Evolutionary conservation across 1,140 invertebrate species (phyloP), one percentile per base, ranked within the genome.

Genomic region (Augochlora pura): DNA sequence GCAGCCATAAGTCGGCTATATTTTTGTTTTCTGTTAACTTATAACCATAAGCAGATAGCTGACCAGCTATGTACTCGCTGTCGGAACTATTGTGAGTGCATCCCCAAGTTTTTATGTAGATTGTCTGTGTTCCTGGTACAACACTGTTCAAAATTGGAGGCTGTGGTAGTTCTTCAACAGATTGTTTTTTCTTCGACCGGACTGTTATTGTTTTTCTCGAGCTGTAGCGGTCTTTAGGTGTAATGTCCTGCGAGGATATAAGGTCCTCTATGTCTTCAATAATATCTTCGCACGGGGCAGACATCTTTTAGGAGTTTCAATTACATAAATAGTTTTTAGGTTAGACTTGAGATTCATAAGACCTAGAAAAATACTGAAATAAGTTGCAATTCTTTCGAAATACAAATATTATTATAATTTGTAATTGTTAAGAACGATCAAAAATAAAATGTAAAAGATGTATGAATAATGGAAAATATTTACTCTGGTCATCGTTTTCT

Each of bases 81-180:
- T 99, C 98, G 0, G 97, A 98, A 89, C 95, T 98, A 91, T 99
- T 99, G 91, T 99, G 98, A 7, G 98, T 96, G 92, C 98, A 99
- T 18, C 98, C 99, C 99, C 99, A 99, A 66, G 99, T 99, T 93
- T 98, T 98, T 0, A 99, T 94, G 91, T 96, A 99, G 65, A 99
- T 95, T 79, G 94, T 97, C 90, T 99, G 97, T 0, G 96, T 97
- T n/a, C 98, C 98, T 91, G 97, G 97, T 67, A 97, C 95, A 54
- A 86, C 90, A 83, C 86, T 89, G 68, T 83, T 67, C 87, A 92
- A 77, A 18, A 81, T 83, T 39, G 81, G 77, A 71, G 83, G 74
- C 23, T 87, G 70, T 23, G 81, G 83, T 9, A 82, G 2, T 21
- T 84, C 76, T 14, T 87, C 54, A 2, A 27, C 23, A 10, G 42